Base-by-base conservation (phyloP, 2,797 vertebrate species). In the Paramormyrops hopkinsi region DNA sequence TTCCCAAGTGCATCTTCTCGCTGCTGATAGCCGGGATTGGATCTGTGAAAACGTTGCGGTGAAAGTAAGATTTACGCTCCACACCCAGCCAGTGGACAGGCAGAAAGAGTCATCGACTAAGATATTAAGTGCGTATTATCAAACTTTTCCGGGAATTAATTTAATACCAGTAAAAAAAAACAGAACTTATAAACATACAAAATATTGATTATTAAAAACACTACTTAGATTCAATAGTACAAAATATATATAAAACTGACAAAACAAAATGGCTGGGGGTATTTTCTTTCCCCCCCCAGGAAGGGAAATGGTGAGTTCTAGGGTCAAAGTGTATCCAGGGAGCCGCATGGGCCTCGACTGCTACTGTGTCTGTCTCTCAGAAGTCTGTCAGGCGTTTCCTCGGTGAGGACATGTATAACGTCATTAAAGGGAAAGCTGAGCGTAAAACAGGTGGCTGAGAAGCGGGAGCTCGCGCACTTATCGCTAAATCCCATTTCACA, bases 401-500 rank as follows among this genome's bases (percentile, higher is more conserved):
- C 4, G 2, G 73, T 79, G 73, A 41, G 37, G 14, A 46, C 14
- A 79, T 41, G 17, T 46, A 79, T 9, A 46, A 9, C 3, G 17
- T 79, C 73, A 44, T n/a, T 79, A n/a, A 44, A 46, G 37, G 73
- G 41, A 25, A 25, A 84, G 46, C 22, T 12, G 48, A 84, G 5
- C 1, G 22, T 25, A 14, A 12, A 84, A 17, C 65, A 73, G 48
- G 44, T 48, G 82, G 41, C 8, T 48, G 46, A 73, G 12, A 51
- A 17, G 44, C 46, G 9, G 44, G 29, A 37, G n/a, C 33, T 41
- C 33, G 14, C 17, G 0, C 29, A 25, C 25, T 1, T 29, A 86
- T 51, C 3, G 44, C 82, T 84, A 84, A 84, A 84, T 86, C 48
- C 84, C 50, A 14, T 86, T 87, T 59, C 53, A n/a, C 85, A 6